Evolutionary conservation across 2,113 vertebrate genomes (phyloP).

Genomic region (Nematolebias whitei): DNA sequence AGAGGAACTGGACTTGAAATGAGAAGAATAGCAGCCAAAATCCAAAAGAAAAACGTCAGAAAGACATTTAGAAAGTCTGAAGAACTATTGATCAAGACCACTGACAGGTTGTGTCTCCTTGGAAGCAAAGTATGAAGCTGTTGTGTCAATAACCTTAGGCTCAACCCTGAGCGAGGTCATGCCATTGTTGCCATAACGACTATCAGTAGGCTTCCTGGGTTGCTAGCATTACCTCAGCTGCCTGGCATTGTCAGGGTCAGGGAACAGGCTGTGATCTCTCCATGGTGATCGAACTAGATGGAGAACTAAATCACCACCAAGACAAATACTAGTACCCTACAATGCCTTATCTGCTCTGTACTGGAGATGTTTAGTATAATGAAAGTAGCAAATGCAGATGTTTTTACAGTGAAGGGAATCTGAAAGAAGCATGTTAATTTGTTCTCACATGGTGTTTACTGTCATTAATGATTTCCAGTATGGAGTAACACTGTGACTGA

Average conservation of each 20-base stretch:
- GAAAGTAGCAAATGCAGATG: background rate
- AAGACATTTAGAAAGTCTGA: background rate
- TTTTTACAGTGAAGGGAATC: conserved; percentile 14
- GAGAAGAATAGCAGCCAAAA: background rate
- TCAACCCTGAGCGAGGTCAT: conserved; percentile 80
- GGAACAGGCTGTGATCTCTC: conserved; percentile 79
- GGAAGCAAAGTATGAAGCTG: conserved; percentile 11
- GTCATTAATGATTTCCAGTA: conserved; percentile 37
- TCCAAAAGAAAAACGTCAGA: too few relatives aligned
- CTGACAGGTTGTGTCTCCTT: background rate
- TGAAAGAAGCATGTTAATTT: conserved; percentile 13
- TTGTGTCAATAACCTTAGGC: conserved; percentile 76
- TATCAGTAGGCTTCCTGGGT: conserved; percentile 73
- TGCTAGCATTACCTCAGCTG: conserved; percentile 81
- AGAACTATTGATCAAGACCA: background rate
- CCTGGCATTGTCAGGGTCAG: conserved; percentile 80
- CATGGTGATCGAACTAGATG: conserved; percentile 67
- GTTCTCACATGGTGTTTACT: conserved; percentile 25
- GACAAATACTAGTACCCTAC: conserved; percentile 19
- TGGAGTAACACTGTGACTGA: background rate
- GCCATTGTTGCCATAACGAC: conserved; percentile 78
- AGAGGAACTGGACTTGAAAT: background rate
- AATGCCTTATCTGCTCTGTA: conserved; percentile 5
- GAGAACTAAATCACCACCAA: conserved; percentile 62
- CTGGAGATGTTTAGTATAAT: conserved; percentile 13